Evolutionary conservation across 2,888 invertebrate species (phyloP).

Genomic region (Drosophila leonis): DNA sequence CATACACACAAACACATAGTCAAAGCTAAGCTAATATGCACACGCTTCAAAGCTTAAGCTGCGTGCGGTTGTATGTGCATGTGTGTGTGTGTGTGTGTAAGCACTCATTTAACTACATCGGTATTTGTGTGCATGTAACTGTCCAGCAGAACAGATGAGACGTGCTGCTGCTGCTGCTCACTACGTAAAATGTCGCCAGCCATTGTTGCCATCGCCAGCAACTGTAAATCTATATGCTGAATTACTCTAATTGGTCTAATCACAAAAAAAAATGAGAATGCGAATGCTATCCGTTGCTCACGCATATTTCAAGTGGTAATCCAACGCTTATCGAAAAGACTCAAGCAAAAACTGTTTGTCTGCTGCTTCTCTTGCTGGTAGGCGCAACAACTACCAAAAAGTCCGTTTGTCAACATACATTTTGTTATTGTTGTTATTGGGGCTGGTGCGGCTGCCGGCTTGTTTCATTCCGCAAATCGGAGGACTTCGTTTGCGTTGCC

Average conservation of each 20-base stretch:
- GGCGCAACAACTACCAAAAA: constrained; percentile 65
- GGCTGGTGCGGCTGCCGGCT: constrained; percentile 55
- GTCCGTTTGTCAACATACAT: constrained; percentile 53
- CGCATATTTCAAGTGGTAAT: constrained; percentile 3
- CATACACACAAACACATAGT: constrained; percentile 18
- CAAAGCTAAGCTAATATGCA: constrained; percentile 54
- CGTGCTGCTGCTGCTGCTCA: constrained; percentile 8
- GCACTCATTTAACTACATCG: constrained; percentile 35
- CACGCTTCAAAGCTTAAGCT: constrained; percentile 51
- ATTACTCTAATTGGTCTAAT: constrained; percentile 38
- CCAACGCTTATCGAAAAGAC: neutral
- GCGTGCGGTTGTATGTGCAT: constrained; percentile 7
- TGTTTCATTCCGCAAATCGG: constrained; percentile 39
- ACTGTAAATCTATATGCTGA: constrained; percentile 6
- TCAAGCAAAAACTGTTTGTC: constrained; percentile 17
- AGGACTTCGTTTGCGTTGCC: constrained; percentile 11
- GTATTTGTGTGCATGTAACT: constrained; percentile 35
- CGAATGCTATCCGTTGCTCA: neutral
- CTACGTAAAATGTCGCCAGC: constrained; percentile 16
- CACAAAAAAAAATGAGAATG: constrained; percentile 18
- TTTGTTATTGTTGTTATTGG: constrained; percentile 21
- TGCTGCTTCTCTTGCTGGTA: constrained; percentile 18
- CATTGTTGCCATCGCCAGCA: constrained; percentile 12
- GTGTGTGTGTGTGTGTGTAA: constrained; percentile 9
- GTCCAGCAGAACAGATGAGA: constrained; percentile 39